Evolutionary conservation across 2,797 vertebrate genomes (phyloP).

Genomic region (Meda fulgida): DNA sequence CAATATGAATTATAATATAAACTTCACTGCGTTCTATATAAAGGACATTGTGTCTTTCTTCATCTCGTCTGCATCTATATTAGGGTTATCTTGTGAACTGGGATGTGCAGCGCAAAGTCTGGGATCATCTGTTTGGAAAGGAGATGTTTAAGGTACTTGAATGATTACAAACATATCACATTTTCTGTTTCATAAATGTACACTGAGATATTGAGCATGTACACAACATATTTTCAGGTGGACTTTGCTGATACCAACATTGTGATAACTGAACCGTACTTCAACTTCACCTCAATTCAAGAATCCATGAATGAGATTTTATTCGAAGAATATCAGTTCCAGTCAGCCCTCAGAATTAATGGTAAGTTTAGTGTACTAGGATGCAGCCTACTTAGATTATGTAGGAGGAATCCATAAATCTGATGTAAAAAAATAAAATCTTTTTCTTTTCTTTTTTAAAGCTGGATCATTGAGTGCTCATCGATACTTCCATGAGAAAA

Average conservation of each 20-base stretch:
- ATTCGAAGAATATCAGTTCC: conserved; percentile 99
- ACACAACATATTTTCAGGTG: conserved; percentile 77
- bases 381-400: background rate
- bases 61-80: background rate
- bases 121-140: conserved; percentile 98
- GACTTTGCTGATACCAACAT: conserved; percentile 94
- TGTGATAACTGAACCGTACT: conserved; percentile 96
- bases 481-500: conserved; percentile 89
- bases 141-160: conserved; percentile 95
- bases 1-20: background rate
- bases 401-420: background rate
- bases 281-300: conserved; percentile 97
- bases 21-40: background rate
- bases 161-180: too few species aligned
- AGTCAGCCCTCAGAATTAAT: conserved; percentile 92
- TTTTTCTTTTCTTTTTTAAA: conserved; percentile 69
- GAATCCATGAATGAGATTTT: conserved; percentile 99
- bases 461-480: conserved; percentile 92
- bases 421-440: background rate
- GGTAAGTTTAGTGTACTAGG: conserved; percentile 73
- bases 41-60: background rate
- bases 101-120: conserved; percentile 98
- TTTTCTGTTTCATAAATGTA: background rate
- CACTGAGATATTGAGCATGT: background rate
- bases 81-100: conserved; percentile 98